Base-by-base conservation (phyloP, 2,888 invertebrate species). In the Melikaiella ostensackeni region DNA sequence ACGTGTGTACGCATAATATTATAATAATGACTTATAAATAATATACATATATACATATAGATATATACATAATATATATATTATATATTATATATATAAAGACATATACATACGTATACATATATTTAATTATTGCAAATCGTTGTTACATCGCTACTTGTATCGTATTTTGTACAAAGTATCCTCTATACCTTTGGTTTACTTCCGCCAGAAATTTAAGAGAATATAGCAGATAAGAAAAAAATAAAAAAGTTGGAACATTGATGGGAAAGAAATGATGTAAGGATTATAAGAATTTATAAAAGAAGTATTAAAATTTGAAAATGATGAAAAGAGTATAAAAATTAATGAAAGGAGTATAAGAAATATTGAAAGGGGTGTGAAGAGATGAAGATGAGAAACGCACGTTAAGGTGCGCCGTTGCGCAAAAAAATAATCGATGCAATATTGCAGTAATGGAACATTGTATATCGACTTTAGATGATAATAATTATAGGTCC, bases 141-240 rank as follows among this genome's bases (percentile, higher is more conserved):
- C 87, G 89, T 91, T 91, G 89, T 91, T 90, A 90, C 87, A 89
- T 90, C 88, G 89, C 90, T 89, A 90, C 88, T 89, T 89, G 87
- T 87, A 90, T 90, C 86, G 89, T 89, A 89, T 91, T 90, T 91
- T 91, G 90, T 91, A 91, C 89, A 91, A 90, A 91, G 86, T 89
- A 89, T 87, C 83, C 84, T 87, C 88, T 86, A 84, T 84, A 89
- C 79, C 81, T 86, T 87, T 86, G 86, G 84, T 88, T 87, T 84
- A 84, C 79, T 86, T 89, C 87, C 82, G 86, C 88, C 84, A 86
- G 83, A 85, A 82, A 83, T 85, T 84, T 85, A 83, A 82, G 84
- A 83, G 83, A 82, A 83, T 70, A 70, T 70, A 70, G 50, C n/a
- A 30, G 50, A 42, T 50, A 50, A 50, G 50, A 38, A 66, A 74